Conservation (phyloP, 2,797 vertebrate genomes). For the Pseudomugil tenellus region DNA sequence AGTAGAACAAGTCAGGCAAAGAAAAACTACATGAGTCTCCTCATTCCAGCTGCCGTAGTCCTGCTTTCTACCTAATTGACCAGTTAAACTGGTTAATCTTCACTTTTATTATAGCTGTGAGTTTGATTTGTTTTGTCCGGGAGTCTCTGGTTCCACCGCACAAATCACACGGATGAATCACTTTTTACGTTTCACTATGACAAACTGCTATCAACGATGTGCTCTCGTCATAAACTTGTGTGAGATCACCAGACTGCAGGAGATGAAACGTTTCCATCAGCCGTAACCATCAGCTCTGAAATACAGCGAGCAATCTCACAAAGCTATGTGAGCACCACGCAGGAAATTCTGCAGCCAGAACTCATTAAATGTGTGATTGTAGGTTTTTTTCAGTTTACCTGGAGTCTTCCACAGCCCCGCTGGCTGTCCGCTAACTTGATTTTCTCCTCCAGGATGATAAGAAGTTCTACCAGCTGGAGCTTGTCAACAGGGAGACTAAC, state of each 20-base stretch:
- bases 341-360: constrained; percentile 6
- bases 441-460: constrained; percentile 91
- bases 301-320: neutral
- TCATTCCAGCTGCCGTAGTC: neutral
- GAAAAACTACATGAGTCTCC: neutral
- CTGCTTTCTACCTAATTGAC: too few relatives aligned
- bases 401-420: constrained; percentile 7
- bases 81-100: neutral
- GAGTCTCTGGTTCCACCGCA: neutral
- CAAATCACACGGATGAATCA: constrained; percentile 33
- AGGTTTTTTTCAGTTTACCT: constrained; percentile 1
- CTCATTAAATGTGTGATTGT: constrained; percentile 37
- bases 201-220: neutral
- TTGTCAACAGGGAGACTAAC: constrained; percentile 99
- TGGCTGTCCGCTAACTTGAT: constrained; percentile 30
- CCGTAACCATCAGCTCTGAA: neutral
- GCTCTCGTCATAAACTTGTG: neutral
- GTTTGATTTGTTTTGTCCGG: constrained; percentile 18
- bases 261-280: constrained; percentile 1
- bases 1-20: too few relatives aligned
- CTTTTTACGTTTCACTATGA: constrained; percentile 18
- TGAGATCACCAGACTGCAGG: constrained; percentile 6
- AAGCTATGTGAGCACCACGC: neutral
- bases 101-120: constrained; percentile 11
- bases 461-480: constrained; percentile 99